Evolutionary conservation across 2,888 invertebrate genomes (phyloP).

Genomic region (Callinectes sapidus): DNA sequence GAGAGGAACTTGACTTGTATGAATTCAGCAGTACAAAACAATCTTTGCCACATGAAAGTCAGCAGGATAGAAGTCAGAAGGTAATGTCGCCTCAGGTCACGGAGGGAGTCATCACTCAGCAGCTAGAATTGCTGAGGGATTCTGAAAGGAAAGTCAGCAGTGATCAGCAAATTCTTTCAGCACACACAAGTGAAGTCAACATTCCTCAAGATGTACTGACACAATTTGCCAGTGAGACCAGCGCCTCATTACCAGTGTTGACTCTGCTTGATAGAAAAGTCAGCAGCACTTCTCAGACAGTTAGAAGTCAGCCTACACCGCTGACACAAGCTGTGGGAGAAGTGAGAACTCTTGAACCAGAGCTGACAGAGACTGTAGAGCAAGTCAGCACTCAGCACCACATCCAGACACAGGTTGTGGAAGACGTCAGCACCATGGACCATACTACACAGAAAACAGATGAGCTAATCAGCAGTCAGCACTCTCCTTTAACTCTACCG

Average conservation of each 20-base stretch:
- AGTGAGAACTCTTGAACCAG: neutral
- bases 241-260: neutral
- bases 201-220: neutral
- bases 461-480: neutral
- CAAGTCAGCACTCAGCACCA: slow-evolving; percentile 16
- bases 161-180: neutral
- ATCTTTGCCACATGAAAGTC: neutral
- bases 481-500: neutral
- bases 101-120: slow-evolving; percentile 15
- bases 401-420: neutral
- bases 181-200: slow-evolving; percentile 8
- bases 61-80: neutral
- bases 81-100: neutral
- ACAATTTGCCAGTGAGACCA: neutral
- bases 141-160: neutral
- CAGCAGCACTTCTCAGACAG: slow-evolving; percentile 9
- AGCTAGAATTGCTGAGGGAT: neutral
- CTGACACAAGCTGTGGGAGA: neutral
- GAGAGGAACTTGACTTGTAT: neutral
- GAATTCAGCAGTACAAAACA: neutral
- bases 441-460: neutral
- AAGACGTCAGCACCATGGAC: neutral
- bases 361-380: neutral
- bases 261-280: neutral
- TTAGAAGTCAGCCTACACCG: neutral